phyloP scores from a whole-genome alignment of 2,797 vertebrate genomes.

The Xiphorhynchus erythropygius region DNA sequence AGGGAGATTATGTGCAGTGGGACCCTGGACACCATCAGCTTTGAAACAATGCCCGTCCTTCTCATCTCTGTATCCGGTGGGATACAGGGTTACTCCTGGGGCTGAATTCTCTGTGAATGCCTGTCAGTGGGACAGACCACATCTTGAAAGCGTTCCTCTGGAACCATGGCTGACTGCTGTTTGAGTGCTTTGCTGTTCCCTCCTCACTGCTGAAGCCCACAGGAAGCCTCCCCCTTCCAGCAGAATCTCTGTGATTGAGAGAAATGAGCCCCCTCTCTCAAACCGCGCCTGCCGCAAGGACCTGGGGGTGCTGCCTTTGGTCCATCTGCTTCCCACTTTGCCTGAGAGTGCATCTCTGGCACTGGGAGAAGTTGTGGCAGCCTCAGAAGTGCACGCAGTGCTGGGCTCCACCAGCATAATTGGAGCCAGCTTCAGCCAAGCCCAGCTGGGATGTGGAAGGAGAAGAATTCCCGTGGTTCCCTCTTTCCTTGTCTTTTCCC shows the following conservation, averaged over 20 bases:
- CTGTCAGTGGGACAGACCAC: neutral
- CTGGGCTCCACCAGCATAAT: constrained; percentile 21
- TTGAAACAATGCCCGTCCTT: neutral
- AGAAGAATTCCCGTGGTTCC: neutral
- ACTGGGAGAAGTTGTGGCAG: neutral
- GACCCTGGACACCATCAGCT: neutral
- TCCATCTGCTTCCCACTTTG: neutral
- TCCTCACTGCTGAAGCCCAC: neutral
- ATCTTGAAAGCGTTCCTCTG: neutral
- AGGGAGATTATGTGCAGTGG: neutral
- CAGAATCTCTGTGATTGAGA: neutral
- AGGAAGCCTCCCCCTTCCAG: neutral
- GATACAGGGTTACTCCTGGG: neutral
- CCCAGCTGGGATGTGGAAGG: neutral
- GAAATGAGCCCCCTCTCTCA: neutral
- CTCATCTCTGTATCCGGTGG: neutral
- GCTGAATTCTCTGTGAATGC: neutral
- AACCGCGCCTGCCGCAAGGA: neutral
- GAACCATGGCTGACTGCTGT: neutral
- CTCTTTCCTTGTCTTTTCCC: constrained; percentile 13
- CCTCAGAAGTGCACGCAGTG: neutral
- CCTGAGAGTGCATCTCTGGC: neutral
- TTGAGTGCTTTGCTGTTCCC: neutral
- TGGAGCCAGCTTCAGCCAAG: constrained; percentile 32
- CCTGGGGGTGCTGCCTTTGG: neutral